phyloP scores from a whole-genome alignment of 2,113 vertebrate species.

The Siniperca chuatsi region DNA sequence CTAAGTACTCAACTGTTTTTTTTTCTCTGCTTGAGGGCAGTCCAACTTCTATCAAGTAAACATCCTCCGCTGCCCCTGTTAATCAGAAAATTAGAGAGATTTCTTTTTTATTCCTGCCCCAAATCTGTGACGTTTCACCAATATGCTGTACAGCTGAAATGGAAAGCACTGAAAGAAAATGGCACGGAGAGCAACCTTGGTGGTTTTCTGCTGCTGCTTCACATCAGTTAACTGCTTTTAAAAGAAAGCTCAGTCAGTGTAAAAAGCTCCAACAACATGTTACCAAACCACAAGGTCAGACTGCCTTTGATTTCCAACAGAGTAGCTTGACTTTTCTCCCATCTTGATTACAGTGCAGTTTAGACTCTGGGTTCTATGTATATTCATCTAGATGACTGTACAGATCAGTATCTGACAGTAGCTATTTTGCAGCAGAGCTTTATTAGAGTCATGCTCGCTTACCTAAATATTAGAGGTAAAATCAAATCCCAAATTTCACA shows the following conservation, averaged over 20 bases:
- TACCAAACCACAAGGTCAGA: conserved; percentile 60
- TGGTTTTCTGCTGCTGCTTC: conserved; percentile 46
- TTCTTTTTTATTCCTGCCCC: background rate
- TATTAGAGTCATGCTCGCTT: background rate
- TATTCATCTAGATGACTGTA: conserved; percentile 24
- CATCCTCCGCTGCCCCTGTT: conserved; percentile 24
- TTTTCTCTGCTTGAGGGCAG: background rate
- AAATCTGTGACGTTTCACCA: conserved; percentile 37
- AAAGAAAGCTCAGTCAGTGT: conserved; percentile 33
- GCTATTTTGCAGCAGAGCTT: background rate
- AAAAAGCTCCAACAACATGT: conserved; percentile 32
- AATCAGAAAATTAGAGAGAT: conserved; percentile 14
- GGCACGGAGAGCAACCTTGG: conserved; percentile 36
- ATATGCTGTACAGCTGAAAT: conserved; percentile 11
- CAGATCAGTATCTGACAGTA: conserved; percentile 14
- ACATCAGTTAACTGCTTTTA: conserved; percentile 52
- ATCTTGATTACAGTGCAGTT: conserved; percentile 42
- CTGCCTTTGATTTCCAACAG: conserved; percentile 47
- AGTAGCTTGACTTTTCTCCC: conserved; percentile 41
- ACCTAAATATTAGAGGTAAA: background rate
- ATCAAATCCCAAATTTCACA: background rate
- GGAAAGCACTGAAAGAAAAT: conserved; percentile 51
- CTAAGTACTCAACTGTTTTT: background rate
- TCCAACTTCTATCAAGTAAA: conserved; percentile 41
- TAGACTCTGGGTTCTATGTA: conserved; percentile 12